Percentiles rank a stretch among this genome's conserved stretches.
Evolutionary conservation across 2,113 vertebrate genomes (phyloP).

Genomic region (Rhineura floridana): DNA sequence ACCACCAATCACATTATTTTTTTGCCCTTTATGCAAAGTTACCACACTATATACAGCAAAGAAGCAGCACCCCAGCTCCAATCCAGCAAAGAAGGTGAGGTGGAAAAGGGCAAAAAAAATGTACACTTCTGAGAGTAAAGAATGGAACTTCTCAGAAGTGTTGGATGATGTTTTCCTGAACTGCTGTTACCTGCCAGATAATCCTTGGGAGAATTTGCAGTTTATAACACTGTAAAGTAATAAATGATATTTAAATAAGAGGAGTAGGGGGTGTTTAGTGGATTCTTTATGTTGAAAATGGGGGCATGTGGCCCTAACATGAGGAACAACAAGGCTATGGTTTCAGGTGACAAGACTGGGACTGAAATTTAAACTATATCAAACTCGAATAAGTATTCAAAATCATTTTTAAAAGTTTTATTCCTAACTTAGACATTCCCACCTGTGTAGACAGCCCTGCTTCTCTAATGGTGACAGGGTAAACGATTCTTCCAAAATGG

Average conservation of each 20-base stretch:
- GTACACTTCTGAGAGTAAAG: not conserved
- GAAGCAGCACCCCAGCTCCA: not conserved
- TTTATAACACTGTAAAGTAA: not conserved
- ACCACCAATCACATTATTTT: not conserved
- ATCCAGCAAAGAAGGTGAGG: not conserved
- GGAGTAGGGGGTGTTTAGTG: not conserved
- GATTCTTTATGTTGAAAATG: not conserved
- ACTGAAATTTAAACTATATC: not conserved
- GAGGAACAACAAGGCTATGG: not conserved
- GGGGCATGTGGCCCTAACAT: not conserved
- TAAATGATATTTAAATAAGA: not conserved
- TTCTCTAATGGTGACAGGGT: not conserved
- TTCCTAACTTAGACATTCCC: not conserved
- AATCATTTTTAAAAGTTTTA: too few species aligned
- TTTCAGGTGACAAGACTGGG: not conserved
- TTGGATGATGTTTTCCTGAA: not conserved
- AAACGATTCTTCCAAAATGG: not conserved
- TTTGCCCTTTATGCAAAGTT: not conserved
- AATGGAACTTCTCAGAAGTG: not conserved
- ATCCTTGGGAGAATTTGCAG: too few species aligned
- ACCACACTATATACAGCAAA: not conserved
- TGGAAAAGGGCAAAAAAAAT: not conserved
- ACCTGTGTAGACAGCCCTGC: not conserved
- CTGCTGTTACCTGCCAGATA: not conserved
- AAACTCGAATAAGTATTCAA: not conserved